Evolutionary conservation across 35 echinoderm and acorn worm species (phyloP).

Genomic region (Heliocidaris tuberculata): DNA sequence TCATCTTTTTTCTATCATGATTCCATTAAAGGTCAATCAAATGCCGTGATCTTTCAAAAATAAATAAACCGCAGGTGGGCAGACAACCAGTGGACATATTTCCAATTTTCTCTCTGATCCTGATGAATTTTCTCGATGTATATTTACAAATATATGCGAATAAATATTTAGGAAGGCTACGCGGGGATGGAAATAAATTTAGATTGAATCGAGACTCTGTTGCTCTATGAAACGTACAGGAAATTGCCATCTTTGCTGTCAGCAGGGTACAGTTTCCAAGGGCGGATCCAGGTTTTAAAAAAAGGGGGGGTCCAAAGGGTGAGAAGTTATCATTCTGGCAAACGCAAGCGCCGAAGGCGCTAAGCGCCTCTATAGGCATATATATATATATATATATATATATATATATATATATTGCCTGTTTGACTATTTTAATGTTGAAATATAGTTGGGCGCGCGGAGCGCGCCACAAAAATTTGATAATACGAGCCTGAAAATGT

Average conservation of each 20-base stretch:
- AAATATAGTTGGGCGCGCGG: no score
- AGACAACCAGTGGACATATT: neutral
- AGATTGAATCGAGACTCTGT: neutral
- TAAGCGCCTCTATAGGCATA: no score
- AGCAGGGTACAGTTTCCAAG: neutral
- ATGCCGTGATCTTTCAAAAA: neutral
- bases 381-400: no score
- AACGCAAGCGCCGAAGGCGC: no score
- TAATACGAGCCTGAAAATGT: no score
- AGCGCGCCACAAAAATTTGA: no score
- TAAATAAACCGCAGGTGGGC: neutral
- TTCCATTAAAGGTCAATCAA: neutral
- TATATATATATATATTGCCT: no score
- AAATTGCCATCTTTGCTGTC: neutral
- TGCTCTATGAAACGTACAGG: neutral
- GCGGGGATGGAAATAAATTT: neutral
- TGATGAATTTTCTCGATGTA: neutral
- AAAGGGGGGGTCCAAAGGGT: neutral
- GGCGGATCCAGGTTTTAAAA: no score
- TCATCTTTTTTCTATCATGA: neutral
- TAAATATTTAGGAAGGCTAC: neutral
- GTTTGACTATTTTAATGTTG: no score
- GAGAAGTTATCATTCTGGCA: no score
- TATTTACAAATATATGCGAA: neutral
- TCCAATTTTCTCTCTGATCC: neutral